phyloP scores from a whole-genome alignment of 2,888 invertebrate species.

The Ramazzottius varieornatus region DNA sequence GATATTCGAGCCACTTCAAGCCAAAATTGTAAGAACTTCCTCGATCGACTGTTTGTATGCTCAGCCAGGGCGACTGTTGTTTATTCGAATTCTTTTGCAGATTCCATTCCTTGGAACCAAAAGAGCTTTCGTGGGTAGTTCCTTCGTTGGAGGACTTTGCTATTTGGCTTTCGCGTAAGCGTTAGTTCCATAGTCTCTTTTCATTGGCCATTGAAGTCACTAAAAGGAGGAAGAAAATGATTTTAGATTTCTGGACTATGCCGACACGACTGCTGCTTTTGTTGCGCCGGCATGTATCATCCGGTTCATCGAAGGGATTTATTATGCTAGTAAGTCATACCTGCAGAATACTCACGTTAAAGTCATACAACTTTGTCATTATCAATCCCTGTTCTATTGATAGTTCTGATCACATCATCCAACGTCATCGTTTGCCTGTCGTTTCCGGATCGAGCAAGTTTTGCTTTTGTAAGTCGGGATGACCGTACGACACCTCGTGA shows the following conservation, averaged over 20 bases:
- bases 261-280: neutral
- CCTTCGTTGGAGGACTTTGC: neutral
- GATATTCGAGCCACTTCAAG: neutral
- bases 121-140: neutral
- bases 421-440: neutral
- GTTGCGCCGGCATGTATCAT: neutral
- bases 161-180: neutral
- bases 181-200: neutral
- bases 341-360: too few relatives aligned
- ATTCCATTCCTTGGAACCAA: neutral
- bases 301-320: neutral
- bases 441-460: neutral
- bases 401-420: neutral
- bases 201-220: neutral
- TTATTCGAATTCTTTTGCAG: neutral
- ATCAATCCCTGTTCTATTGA: neutral
- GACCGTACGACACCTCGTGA: neutral
- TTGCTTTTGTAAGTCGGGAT: conserved; percentile 1
- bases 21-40: neutral
- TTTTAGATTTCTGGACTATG: neutral
- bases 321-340: neutral
- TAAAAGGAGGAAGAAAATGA: neutral
- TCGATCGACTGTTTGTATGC: neutral
- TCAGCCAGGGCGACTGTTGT: neutral
- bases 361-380: too few relatives aligned